These are phyloP conservation scores for Blomia tropicalis DNA, from an alignment of 2,888 invertebrate species.

Conservation along the genomic window DNA sequence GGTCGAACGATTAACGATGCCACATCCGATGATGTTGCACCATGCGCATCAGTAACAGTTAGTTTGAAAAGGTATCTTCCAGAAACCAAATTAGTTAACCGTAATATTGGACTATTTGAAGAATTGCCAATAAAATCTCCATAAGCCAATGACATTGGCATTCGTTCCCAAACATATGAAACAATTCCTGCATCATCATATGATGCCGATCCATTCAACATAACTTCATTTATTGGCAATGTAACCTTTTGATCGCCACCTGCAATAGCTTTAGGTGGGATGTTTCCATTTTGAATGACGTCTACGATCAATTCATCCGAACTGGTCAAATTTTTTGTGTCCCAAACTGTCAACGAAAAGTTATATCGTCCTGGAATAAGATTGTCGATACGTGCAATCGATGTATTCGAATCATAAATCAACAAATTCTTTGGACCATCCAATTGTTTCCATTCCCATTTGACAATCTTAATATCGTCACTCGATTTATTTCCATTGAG, in stretches of 20 bases:
- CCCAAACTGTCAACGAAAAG: conserved; percentile 59
- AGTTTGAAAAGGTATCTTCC: conserved; percentile 75
- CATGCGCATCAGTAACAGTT: conserved; percentile 78
- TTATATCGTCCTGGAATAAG: conserved; percentile 55
- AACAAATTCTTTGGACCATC: conserved; percentile 39
- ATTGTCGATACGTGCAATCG: conserved; percentile 24
- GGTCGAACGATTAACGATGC: conserved; percentile 64
- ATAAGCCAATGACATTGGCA: conserved; percentile 54
- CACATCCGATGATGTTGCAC: conserved; percentile 60
- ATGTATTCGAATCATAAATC: conserved; percentile 23
- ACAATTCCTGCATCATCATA: conserved; percentile 71
- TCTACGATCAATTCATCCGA: conserved; percentile 54
- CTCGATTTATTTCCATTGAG: conserved; percentile 58
- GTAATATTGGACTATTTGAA: conserved; percentile 57
- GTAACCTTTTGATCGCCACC: conserved; percentile 65
- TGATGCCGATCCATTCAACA: conserved; percentile 66
- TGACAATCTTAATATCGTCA: conserved; percentile 65
- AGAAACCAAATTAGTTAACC: conserved; percentile 58
- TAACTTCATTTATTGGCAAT: conserved; percentile 56
- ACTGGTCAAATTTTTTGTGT: conserved; percentile 66
- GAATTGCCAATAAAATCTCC: conserved; percentile 61
- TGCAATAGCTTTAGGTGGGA: conserved; percentile 69
- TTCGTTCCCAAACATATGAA: conserved; percentile 65
- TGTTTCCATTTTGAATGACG: conserved; percentile 75
- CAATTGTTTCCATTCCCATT: conserved; percentile 63